These are phyloP conservation scores for Bombus affinis DNA, from an alignment of 1,140 invertebrate genomes.

Conservation along the genomic window DNA sequence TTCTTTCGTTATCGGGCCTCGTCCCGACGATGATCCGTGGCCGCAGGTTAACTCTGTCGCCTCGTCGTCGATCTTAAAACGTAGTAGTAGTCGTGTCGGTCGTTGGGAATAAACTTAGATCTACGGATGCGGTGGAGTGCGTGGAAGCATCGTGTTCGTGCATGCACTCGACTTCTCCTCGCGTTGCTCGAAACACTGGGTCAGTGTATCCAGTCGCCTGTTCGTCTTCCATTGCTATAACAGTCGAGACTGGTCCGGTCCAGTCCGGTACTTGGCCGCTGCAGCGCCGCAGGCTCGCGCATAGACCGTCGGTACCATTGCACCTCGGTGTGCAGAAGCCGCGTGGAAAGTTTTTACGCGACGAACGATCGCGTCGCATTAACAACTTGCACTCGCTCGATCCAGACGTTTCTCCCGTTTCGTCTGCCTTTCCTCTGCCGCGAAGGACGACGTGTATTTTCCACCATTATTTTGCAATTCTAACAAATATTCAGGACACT, in stretches of 20 bases:
- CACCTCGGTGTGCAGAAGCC: slow-evolving; percentile 27
- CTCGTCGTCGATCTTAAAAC: no score
- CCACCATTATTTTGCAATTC: no score
- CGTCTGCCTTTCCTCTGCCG: no score
- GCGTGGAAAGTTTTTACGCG: slow-evolving; percentile 44
- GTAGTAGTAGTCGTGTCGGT: no score
- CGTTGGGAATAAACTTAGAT: no score
- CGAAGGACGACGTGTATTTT: no score
- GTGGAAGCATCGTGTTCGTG: neutral
- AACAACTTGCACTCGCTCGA: slow-evolving; percentile 13
- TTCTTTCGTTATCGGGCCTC: neutral
- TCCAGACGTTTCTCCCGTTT: neutral
- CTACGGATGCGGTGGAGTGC: no score
- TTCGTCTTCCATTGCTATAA: slow-evolving; percentile 55
- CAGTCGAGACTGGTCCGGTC: slow-evolving; percentile 44
- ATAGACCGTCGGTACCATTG: slow-evolving; percentile 29
- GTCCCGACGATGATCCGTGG: no score
- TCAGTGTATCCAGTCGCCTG: slow-evolving; percentile 54
- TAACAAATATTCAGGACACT: no score
- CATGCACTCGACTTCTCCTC: neutral
- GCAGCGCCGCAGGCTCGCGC: slow-evolving; percentile 9
- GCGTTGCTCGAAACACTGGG: slow-evolving; percentile 37
- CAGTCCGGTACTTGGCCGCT: neutral
- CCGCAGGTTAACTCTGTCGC: no score
- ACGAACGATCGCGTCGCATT: slow-evolving; percentile 6